phyloP scores from a whole-genome alignment of 2,797 vertebrate species.

The Diceros bicornis region DNA sequence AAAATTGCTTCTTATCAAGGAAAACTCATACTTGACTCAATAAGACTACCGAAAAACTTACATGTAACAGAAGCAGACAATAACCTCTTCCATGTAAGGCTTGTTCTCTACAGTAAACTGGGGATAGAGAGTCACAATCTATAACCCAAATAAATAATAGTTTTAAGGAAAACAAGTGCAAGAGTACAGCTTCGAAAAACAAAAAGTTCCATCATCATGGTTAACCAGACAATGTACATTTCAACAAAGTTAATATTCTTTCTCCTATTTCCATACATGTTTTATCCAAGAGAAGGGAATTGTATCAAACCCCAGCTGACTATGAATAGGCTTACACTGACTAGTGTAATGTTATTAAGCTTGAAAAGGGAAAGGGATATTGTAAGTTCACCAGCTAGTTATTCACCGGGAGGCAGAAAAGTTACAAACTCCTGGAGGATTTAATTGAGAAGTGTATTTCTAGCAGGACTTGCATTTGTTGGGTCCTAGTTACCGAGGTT shows the following conservation, averaged over 20 bases:
- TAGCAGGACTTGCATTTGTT: neutral
- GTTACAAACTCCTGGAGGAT: neutral
- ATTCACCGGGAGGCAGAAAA: neutral
- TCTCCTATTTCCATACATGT: neutral
- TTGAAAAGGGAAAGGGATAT: neutral
- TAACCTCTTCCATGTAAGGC: neutral
- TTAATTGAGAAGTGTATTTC: neutral
- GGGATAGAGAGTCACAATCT: neutral
- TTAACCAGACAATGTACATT: neutral
- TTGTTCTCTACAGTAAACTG: neutral
- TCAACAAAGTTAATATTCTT: neutral
- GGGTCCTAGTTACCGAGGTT: neutral
- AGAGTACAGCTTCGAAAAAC: neutral
- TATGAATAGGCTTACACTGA: neutral
- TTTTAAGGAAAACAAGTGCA: neutral
- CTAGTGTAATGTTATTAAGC: neutral
- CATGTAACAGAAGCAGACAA: constrained; percentile 26
- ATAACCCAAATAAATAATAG: neutral
- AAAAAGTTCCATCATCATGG: neutral
- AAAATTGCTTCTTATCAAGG: constrained; percentile 24
- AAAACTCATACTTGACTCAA: constrained; percentile 54
- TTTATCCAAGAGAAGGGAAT: neutral
- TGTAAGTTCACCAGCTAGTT: neutral
- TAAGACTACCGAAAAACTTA: neutral
- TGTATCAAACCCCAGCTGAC: neutral